A percentile compares a stretch with the other conserved stretches of the same genome.
phyloP scores from a whole-genome alignment of 2,113 vertebrate species.

The Todiramphus chloris region DNA sequence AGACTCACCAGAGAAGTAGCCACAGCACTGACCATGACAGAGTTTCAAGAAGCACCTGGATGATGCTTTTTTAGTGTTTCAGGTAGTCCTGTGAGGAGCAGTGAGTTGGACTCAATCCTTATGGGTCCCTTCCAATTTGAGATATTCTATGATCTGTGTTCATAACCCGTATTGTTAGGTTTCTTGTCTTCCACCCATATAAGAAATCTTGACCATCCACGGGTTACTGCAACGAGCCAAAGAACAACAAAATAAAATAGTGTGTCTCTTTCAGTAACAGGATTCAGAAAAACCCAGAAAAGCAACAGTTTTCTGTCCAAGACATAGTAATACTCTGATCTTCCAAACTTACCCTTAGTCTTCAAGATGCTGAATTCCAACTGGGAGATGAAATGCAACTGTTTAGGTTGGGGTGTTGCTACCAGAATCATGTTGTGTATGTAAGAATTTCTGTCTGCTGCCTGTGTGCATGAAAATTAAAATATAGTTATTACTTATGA shows the following conservation, averaged over 20 bases:
- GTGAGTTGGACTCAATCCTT: not conserved
- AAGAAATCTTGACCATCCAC: not conserved
- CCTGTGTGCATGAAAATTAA: not conserved
- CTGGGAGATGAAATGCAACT: not conserved
- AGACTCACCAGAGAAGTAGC: not conserved
- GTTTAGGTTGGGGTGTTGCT: not conserved
- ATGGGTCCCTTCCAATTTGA: not conserved
- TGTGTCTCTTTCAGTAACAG: not conserved
- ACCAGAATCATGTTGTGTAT: not conserved
- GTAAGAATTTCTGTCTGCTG: not conserved
- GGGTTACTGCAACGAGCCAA: not conserved
- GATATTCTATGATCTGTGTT: not conserved
- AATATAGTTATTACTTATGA: not conserved
- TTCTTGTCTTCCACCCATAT: not conserved
- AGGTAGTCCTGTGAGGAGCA: not conserved
- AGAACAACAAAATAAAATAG: not conserved
- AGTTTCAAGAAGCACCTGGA: not conserved
- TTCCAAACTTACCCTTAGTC: not conserved
- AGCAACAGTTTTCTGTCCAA: not conserved
- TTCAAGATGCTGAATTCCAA: not conserved
- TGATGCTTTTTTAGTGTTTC: accelerated
- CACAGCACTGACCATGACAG: not conserved
- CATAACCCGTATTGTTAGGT: not conserved
- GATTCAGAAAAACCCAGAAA: not conserved
- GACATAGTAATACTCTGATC: not conserved